Evolutionary conservation across 2,113 vertebrate genomes (phyloP), one percentile per base, ranked within the genome.

Genomic region (Cyanoliseus patagonus): DNA sequence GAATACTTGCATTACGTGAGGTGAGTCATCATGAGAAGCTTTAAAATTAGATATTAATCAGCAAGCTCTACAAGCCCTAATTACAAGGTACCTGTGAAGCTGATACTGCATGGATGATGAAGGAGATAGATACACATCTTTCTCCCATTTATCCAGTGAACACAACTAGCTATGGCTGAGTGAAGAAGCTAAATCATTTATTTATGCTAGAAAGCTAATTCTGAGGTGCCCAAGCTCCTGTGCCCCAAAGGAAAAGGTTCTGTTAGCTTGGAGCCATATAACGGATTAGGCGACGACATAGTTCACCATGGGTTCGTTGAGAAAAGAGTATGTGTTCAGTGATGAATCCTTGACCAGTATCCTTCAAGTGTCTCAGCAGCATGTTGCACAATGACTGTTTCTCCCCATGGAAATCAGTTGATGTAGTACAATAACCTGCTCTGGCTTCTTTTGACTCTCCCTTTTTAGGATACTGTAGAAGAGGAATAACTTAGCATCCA

Each of bases 41-140:
- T 92, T 77, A 78, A 83, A 88, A 82, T 53, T 73, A 92, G 74
- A 82, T 85, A 82, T 88, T 89, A 88, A 92, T 90, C 92, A 96
- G 74, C 61, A 92, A 51, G 25, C 10, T 93, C 35, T 72, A 24
- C 0, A 0, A 75, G 17, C 11, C 28, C 61, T 89, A 94, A 92
- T 91, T 88, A 79, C 85, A 67, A 81, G 51, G 39, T 72, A 53
- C 17, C 57, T 59, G 35, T 76, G 73, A 93, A 88, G 67, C 5
- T 69, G 88, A 66, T 90, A n/a, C 49, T 83, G 51, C 41, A 57
- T 33, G 35, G 39, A 42, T 63, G 61, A 53, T 84, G 55, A 67
- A 85, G 49, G n/a, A 91, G 55, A 86, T 68, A 86, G 62, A 57
- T 84, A 79, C 6, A 27, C 13, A 55, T 68, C 73, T 81, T 73